Conservation (phyloP, 2,888 invertebrate genomes). For the Acholoe squamosa region DNA sequence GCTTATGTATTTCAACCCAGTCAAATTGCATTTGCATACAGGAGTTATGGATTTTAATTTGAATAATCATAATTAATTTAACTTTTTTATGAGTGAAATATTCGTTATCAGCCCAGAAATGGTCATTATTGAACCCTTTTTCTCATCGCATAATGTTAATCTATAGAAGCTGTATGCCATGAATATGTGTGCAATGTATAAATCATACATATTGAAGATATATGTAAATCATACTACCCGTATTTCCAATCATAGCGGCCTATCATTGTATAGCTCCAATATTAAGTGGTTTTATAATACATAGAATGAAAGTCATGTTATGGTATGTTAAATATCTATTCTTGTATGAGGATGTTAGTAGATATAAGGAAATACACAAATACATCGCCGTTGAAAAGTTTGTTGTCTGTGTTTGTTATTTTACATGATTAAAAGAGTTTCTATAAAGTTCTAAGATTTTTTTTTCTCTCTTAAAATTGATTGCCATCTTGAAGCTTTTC, state of each 20-base stretch:
- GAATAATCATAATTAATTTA: too few species aligned
- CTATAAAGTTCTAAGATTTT: not conserved
- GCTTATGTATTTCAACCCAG: too few species aligned
- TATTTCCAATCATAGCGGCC: not conserved
- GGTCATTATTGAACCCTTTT: not conserved
- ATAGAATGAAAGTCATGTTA: constrained; percentile 42
- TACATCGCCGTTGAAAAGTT: constrained; percentile 36
- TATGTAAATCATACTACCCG: not conserved
- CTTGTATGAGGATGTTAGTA: constrained; percentile 62
- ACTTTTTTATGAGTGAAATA: too few species aligned
- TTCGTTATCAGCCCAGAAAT: too few species aligned
- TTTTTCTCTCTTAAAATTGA: too few species aligned
- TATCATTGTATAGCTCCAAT: not conserved
- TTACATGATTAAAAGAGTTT: not conserved
- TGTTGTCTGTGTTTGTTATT: not conserved
- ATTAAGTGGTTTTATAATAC: constrained; percentile 51
- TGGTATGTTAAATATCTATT: constrained; percentile 62
- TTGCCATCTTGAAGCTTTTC: too few species aligned
- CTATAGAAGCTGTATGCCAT: not conserved
- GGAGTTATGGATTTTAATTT: too few species aligned
- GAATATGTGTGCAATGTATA: constrained; percentile 28
- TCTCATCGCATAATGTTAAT: not conserved
- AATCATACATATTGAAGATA: not conserved
- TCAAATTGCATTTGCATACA: too few species aligned
- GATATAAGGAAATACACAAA: constrained; percentile 48